These are phyloP conservation scores for Drosophila bipectinata DNA, from an alignment of 1,140 invertebrate species.

Conservation along the genomic window DNA sequence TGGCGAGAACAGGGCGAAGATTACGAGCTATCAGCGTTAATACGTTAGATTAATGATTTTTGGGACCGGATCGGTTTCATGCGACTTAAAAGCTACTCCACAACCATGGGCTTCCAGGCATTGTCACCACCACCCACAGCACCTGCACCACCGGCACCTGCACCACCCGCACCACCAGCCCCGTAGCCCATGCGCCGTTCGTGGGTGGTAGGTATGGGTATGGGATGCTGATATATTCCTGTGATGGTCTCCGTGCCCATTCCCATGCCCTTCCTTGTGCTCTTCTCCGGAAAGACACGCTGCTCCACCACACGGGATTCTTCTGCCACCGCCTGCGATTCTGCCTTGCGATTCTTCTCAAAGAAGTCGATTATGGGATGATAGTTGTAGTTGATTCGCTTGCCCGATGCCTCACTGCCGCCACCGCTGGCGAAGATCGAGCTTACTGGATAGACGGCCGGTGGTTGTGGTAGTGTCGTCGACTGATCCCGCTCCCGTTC, in stretches of 20 bases:
- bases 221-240: slow-evolving; percentile 48
- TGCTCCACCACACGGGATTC: slow-evolving; percentile 60
- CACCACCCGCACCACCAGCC: slow-evolving; percentile 45
- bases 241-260: slow-evolving; percentile 19
- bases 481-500: slow-evolving; percentile 51
- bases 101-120: slow-evolving; percentile 76
- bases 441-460: slow-evolving; percentile 64
- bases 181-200: slow-evolving; percentile 75
- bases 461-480: slow-evolving; percentile 55
- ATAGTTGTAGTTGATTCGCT: slow-evolving; percentile 92
- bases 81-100: slow-evolving; percentile 60
- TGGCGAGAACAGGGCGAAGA: slow-evolving; percentile 35
- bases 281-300: slow-evolving; percentile 32
- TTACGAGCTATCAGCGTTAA: slow-evolving; percentile 56
- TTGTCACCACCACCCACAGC: slow-evolving; percentile 73
- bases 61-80: slow-evolving; percentile 37
- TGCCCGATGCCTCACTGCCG: slow-evolving; percentile 42
- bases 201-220: slow-evolving; percentile 51
- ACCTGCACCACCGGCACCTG: slow-evolving; percentile 14
- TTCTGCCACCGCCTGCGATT: slow-evolving; percentile 28
- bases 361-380: slow-evolving; percentile 94
- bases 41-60: slow-evolving; percentile 46
- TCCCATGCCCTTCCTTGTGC: slow-evolving; percentile 15
- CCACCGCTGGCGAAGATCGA: slow-evolving; percentile 46
- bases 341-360: slow-evolving; percentile 80